Evolutionary conservation across 2,888 invertebrate genomes (phyloP).

Genomic region (Stomorhina lunata): DNA sequence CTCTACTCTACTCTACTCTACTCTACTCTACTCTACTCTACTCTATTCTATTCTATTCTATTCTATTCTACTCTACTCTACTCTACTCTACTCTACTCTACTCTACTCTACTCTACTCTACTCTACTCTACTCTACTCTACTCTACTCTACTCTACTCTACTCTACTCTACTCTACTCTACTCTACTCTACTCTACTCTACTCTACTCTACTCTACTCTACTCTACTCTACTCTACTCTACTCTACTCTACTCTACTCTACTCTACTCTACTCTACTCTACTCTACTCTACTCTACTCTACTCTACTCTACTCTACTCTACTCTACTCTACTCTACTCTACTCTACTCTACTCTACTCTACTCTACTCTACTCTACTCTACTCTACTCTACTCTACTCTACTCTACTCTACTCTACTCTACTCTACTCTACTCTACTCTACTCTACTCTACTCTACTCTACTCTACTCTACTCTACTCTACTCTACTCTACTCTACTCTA

Average conservation of each 20-base stretch:
- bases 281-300: constrained; percentile 45
- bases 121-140: constrained; percentile 46
- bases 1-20: constrained; percentile 44
- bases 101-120: constrained; percentile 46
- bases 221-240: constrained; percentile 47
- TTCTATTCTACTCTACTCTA: constrained; percentile 47
- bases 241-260: constrained; percentile 43
- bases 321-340: constrained; percentile 25
- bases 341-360: constrained; percentile 36
- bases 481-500: too few species aligned
- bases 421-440: constrained; percentile 27
- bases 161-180: constrained; percentile 44
- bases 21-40: constrained; percentile 47
- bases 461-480: too few species aligned
- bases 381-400: constrained; percentile 33
- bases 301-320: constrained; percentile 45
- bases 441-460: too few species aligned
- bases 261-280: constrained; percentile 46
- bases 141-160: constrained; percentile 44
- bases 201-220: constrained; percentile 43
- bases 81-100: constrained; percentile 49
- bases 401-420: constrained; percentile 37
- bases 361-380: constrained; percentile 14
- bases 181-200: constrained; percentile 43
- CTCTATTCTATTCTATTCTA: constrained; percentile 45